phyloP scores from a whole-genome alignment of 2,797 vertebrate genomes.

The Tauraco hartlaubi region DNA sequence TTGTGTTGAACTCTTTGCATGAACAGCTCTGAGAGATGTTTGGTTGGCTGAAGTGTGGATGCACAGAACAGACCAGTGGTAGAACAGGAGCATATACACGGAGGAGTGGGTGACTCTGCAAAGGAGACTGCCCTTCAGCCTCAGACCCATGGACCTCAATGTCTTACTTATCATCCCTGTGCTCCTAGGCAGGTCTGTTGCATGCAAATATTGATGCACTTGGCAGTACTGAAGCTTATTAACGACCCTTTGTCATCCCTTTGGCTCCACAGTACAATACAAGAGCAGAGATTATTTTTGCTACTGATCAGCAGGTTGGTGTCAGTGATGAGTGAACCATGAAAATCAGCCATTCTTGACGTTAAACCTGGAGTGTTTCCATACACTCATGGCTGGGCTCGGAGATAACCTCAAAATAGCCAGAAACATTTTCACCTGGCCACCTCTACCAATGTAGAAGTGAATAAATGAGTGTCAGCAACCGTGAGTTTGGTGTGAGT shows the following conservation, averaged over 20 bases:
- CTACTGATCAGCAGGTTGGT: not conserved
- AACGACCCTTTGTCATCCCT: not conserved
- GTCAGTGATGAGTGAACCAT: not conserved
- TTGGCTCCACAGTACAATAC: not conserved
- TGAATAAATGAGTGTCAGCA: not conserved
- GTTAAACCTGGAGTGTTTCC: not conserved
- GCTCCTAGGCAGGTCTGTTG: not conserved
- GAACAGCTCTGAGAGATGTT: not conserved
- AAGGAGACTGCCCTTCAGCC: not conserved
- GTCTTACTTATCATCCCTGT: not conserved
- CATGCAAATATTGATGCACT: not conserved
- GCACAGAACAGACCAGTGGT: not conserved
- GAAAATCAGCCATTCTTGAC: not conserved
- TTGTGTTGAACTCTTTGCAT: not conserved
- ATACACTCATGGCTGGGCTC: not conserved
- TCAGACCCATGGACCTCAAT: not conserved
- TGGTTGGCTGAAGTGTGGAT: not conserved
- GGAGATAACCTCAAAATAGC: not conserved
- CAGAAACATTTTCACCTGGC: not conserved
- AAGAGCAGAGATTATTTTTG: not conserved
- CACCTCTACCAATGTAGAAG: not conserved
- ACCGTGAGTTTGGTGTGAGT: not conserved
- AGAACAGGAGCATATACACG: not conserved
- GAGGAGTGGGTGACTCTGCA: not conserved
- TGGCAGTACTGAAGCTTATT: not conserved